Evolutionary conservation across 2,113 vertebrate species (phyloP), one percentile per base, ranked within the genome.

Genomic region (Rhagologus leucostigma): DNA sequence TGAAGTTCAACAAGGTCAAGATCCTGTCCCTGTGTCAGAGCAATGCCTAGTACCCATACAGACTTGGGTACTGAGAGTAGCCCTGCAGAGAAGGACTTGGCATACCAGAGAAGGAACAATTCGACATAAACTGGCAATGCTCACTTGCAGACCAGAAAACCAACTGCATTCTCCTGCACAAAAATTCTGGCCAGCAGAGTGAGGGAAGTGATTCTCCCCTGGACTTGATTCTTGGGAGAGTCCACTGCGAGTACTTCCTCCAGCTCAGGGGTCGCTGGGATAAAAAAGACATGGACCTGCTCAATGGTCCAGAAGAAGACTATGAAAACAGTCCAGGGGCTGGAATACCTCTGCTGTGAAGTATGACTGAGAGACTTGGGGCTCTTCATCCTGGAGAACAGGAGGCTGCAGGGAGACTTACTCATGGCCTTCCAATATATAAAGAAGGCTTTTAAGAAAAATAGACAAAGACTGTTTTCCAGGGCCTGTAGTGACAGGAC

Each of bases 251-350:
- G 53, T 63, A 52, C 7, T n/a, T 18, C 3, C 29, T 56, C 9
- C 1, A 3, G 30, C 7, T 68, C 8, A 16, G 22, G 16, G 12
- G 22, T 4, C 2, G 1, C 5, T 29, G 37, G 29, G 10, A 60
- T 10, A 55, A 67, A 52, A 80, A 77, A 33, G 17, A 30, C 8
- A 64, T 5, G 2, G 44, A 56, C 11, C 16, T 76, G 13, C 9
- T 57, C 10, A 53, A 12, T 27, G 8, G 7, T 65, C 11, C 47
- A 83, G 67, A 65, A 70, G 9, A 60, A 10, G 26, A 30, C 22
- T 9, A 67, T 3, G 3, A 57, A 60, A 83, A 83, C 2, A 15
- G 18, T 7, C 50, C 41, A 27, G n/a, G 16, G 22, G 10, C 30
- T 46, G 16, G 14, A 29, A 42, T 6, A 56, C 5, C 8, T 59